Conservation (phyloP, 2,888 invertebrate genomes). For the Zhuqinia jingwanae region DNA sequence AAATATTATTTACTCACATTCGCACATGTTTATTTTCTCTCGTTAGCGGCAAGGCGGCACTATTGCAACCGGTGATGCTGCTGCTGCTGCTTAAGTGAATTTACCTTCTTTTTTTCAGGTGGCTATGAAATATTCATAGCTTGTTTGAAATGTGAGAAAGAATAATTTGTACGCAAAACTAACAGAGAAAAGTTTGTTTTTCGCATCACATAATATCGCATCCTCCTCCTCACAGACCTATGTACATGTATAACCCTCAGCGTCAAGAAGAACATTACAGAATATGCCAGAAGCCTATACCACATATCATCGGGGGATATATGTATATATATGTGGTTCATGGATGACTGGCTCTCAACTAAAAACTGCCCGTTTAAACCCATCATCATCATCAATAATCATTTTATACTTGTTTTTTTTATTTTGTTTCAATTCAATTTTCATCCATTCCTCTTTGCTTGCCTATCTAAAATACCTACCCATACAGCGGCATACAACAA, state of each 20-base stretch:
- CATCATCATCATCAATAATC: constrained; percentile 1
- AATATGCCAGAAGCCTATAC: too few species aligned
- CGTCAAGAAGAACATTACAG: too few species aligned
- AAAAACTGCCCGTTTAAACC: constrained; percentile 9
- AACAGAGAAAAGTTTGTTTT: too few species aligned
- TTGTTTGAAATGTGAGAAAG: neutral
- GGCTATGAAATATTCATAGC: constrained; percentile 22
- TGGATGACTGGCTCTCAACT: neutral
- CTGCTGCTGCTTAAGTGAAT: neutral
- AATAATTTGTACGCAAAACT: neutral
- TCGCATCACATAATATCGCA: too few species aligned
- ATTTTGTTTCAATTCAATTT: constrained; percentile 10
- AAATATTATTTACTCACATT: constrained; percentile 6
- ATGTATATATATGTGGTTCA: too few species aligned
- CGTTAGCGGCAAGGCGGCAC: neutral
- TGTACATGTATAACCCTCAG: too few species aligned
- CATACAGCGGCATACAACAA: neutral
- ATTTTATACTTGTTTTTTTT: neutral
- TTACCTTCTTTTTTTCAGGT: neutral
- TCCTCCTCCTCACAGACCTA: too few species aligned
- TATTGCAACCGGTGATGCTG: constrained; percentile 20
- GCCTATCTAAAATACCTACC: neutral
- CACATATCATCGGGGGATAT: too few species aligned
- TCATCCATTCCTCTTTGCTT: neutral
- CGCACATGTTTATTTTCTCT: constrained; percentile 41